Conservation (phyloP, 1,140 invertebrate species). For the Trachelipus rathkii region DNA sequence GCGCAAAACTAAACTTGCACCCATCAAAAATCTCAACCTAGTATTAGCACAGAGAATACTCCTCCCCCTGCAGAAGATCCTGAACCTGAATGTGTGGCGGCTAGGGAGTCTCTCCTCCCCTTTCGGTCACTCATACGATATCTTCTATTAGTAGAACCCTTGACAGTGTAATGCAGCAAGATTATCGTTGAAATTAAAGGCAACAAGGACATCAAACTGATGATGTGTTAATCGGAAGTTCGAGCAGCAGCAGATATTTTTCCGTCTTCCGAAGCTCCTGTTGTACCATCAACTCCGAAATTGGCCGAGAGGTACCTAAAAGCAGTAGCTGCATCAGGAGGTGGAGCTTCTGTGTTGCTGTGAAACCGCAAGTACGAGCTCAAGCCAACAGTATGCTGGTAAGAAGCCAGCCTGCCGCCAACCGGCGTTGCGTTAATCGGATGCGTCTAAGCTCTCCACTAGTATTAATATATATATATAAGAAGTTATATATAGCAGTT, state of each 20-base stretch:
- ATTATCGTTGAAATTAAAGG: conserved; percentile 13
- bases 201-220: not conserved
- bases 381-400: conserved; percentile 37
- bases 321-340: conserved; percentile 40
- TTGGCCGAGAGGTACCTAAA: conserved; percentile 42
- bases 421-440: conserved; percentile 34
- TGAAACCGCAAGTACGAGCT: conserved; percentile 39
- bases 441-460: conserved; percentile 26
- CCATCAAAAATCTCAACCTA: conserved; percentile 38
- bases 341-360: conserved; percentile 21
- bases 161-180: conserved; percentile 32
- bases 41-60: conserved; percentile 13
- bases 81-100: not conserved
- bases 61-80: conserved; percentile 18
- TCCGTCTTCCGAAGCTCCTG: conserved; percentile 29
- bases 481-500: too few relatives aligned
- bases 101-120: not conserved
- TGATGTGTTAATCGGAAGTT: conserved; percentile 31
- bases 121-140: conserved; percentile 22
- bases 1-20: conserved; percentile 47
- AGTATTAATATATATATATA: too few relatives aligned
- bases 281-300: conserved; percentile 37
- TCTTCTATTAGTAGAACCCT: conserved; percentile 31
- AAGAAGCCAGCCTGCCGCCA: conserved; percentile 39
- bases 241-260: conserved; percentile 39